Percentiles rank a stretch among this genome's conserved stretches.
phyloP scores from a whole-genome alignment of 2,888 invertebrate species.

The Brachypalpus laphriformis region DNA sequence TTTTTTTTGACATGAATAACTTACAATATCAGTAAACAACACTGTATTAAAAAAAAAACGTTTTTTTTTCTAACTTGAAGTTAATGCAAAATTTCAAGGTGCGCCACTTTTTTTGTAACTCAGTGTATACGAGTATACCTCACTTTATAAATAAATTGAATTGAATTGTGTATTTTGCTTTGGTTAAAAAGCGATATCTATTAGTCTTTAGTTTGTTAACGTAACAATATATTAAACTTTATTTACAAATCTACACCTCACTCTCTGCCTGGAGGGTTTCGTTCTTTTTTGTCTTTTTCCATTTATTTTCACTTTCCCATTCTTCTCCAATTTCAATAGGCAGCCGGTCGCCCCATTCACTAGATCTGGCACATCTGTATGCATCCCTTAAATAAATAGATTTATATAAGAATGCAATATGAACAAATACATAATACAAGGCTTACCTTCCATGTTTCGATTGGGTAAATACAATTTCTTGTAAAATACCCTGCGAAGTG shows the following conservation, averaged over 20 bases:
- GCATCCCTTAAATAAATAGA: conserved; percentile 83
- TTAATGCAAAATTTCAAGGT: no score
- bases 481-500: conserved; percentile 88
- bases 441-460: conserved; percentile 88
- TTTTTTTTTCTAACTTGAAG: no score
- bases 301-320: conserved; percentile 47
- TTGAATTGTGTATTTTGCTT: background rate
- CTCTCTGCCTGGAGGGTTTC: conserved; percentile 23
- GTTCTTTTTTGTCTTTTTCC: conserved; percentile 11
- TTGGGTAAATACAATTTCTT: conserved; percentile 90
- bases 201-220: background rate
- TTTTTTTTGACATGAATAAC: no score
- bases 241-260: conserved; percentile 28
- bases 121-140: no score
- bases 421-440: conserved; percentile 59
- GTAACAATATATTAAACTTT: background rate
- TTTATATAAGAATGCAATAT: background rate
- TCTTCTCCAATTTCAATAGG: conserved; percentile 85
- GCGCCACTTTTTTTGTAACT: no score
- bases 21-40: no score
- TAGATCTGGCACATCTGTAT: conserved; percentile 89
- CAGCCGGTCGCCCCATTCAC: conserved; percentile 91
- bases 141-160: no score
- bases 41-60: no score
- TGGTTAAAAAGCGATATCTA: no score